Evolutionary conservation across 2,888 invertebrate genomes (phyloP), one percentile per base, ranked within the genome.

Genomic region (Drosophila paramelanica): DNA sequence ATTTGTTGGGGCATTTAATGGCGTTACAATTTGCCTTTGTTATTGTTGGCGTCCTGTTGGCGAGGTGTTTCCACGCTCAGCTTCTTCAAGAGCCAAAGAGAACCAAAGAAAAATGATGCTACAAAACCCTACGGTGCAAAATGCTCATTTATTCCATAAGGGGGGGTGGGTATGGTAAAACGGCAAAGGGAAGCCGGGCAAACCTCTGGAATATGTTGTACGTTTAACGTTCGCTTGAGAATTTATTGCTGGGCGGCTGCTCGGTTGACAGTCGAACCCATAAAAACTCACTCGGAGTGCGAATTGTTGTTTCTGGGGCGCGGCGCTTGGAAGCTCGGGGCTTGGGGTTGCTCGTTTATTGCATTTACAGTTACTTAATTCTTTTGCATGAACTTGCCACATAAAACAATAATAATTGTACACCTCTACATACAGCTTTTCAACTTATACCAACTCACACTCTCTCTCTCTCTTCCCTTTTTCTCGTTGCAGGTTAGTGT

Each of bases 331-430:
- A 3, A 1, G 27, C 27, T 27, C 27, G 13, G 38, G 7, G 38
- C 45, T 38, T 43, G 47, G 41, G 56, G 58, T 61, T 75, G 67
- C 56, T 45, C 81, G 77, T 87, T 83, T 81, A 83, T 87, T 69
- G 78, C 88, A 64, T 80, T 80, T 81, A 81, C 82, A 82, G 83
- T 83, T 82, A 81, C 82, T 83, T 85, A 83, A 83, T 82, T 82
- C 85, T 62, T 85, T 85, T 79, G 81, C 85, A 79, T 85, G 85
- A 83, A 81, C 82, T 85, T 85, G 78, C 79, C 79, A 71, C 81
- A 81, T 77, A 80, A 82, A 79, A 79, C 82, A 84, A 79, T 73
- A 82, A 82, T 81, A 81, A 82, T 81, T 80, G 79, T 73, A 78
- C 65, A 65, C 71, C 80, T 72, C 64, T 50, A 45, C 58, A 42